phyloP scores from a whole-genome alignment of 2,113 vertebrate genomes.

The Catagonus wagneri region DNA sequence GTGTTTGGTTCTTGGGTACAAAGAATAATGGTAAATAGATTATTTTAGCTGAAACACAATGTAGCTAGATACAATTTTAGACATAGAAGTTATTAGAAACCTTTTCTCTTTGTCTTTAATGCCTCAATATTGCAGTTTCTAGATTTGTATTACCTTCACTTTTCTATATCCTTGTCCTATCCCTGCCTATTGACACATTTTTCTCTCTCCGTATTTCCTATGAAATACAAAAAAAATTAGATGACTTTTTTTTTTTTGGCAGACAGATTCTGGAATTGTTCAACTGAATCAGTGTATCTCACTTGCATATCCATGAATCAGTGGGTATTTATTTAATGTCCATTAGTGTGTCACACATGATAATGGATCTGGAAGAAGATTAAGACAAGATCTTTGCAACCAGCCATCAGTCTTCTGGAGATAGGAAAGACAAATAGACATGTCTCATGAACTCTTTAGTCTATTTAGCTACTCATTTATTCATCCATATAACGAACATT shows the following conservation, averaged over 20 bases:
- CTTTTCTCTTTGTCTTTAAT: not conserved
- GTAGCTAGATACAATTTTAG: not conserved
- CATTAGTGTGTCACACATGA: not conserved
- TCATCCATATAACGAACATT: slow-evolving; percentile 22
- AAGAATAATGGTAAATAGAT: not conserved
- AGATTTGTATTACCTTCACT: not conserved
- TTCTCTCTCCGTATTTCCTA: not conserved
- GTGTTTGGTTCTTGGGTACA: not conserved
- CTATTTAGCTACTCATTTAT: slow-evolving; percentile 10
- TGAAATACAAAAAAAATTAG: not conserved
- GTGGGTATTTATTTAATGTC: slow-evolving; percentile 62
- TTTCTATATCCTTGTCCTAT: not conserved
- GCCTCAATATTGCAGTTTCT: not conserved
- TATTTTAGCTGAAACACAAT: slow-evolving; percentile 27
- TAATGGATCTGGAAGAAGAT: slow-evolving; percentile 37
- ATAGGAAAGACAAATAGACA: slow-evolving; percentile 54
- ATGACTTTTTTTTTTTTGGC: not conserved
- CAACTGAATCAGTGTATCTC: not conserved
- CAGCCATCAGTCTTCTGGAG: slow-evolving; percentile 22
- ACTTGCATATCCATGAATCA: slow-evolving; percentile 58
- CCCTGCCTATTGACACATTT: not conserved
- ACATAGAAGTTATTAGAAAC: not conserved
- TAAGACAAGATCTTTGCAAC: slow-evolving; percentile 46
- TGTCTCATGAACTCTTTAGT: not conserved
- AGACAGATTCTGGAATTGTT: slow-evolving; percentile 10